These are phyloP conservation scores for Tetranychus truncatus DNA, from an alignment of 2,888 invertebrate species.

Conservation along the genomic window DNA sequence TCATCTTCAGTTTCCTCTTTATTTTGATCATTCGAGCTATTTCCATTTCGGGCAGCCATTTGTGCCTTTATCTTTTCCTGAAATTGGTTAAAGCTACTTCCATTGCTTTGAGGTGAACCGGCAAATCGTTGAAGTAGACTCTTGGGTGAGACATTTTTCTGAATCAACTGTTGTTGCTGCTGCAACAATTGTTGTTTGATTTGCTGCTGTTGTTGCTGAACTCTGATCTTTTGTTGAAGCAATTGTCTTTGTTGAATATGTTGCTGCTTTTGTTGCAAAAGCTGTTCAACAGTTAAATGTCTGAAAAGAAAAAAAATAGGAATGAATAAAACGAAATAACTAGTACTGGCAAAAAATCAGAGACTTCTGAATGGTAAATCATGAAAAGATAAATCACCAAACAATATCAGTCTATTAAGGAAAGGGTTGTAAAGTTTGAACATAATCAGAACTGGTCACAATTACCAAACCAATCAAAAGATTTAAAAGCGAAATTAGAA, in stretches of 20 bases:
- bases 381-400: too few species aligned
- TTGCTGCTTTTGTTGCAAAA: neutral
- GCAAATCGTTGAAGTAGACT: too few species aligned
- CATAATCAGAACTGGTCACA: too few species aligned
- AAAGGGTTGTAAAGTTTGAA: too few species aligned
- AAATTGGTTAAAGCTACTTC: conserved; percentile 3
- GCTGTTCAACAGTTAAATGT: neutral
- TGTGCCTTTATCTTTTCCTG: conserved; percentile 7
- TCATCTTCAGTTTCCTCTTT: neutral
- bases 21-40: neutral
- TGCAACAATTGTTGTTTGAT: conserved; percentile 7
- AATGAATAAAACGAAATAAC: neutral
- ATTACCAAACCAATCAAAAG: too few species aligned
- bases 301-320: neutral
- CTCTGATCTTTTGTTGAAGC: neutral
- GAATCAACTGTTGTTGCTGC: neutral
- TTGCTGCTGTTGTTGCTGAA: conserved; percentile 12
- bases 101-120: neutral
- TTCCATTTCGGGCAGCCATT: neutral
- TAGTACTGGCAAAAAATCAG: too few species aligned
- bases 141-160: conserved; percentile 1
- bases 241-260: conserved; percentile 9
- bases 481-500: too few species aligned
- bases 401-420: too few species aligned
- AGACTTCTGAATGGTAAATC: too few species aligned